phyloP scores from a whole-genome alignment of 2,113 vertebrate species.

The Xenus cinereus region DNA sequence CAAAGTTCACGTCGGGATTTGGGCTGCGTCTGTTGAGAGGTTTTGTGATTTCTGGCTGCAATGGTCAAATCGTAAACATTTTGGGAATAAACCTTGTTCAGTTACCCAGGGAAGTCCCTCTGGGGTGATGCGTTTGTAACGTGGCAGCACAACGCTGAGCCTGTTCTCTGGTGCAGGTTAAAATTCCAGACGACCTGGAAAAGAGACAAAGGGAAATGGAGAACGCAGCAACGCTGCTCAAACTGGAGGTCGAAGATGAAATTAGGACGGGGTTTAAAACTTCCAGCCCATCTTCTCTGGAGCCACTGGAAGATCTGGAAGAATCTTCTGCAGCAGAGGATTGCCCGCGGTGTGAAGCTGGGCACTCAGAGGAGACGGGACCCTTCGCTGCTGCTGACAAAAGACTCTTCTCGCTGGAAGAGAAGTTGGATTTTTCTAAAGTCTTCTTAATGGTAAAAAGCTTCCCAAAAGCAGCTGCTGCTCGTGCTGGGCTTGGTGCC shows the following conservation, averaged over 20 bases:
- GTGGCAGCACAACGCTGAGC: not conserved
- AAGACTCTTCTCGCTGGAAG: constrained; percentile 6
- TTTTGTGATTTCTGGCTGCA: not conserved
- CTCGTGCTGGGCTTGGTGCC: fast-evolving
- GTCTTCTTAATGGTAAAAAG: constrained; percentile 65
- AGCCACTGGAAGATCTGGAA: constrained; percentile 6
- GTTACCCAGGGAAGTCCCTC: not conserved
- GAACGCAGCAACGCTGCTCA: constrained; percentile 67
- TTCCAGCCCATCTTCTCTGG: constrained; percentile 46
- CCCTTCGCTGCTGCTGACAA: constrained; percentile 30
- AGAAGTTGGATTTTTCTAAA: constrained; percentile 63
- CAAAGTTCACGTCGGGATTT: too few species aligned
- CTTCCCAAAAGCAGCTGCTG: not conserved
- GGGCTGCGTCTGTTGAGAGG: not conserved
- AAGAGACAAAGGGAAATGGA: constrained; percentile 70
- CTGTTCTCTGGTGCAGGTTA: constrained; percentile 59
- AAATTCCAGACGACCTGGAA: constrained; percentile 66
- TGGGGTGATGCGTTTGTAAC: not conserved
- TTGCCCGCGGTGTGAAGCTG: constrained; percentile 4
- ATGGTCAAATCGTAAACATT: fast-evolving
- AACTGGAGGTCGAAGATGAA: constrained; percentile 76
- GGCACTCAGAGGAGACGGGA: constrained; percentile 64
- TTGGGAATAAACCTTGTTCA: not conserved
- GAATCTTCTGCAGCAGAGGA: constrained; percentile 9
- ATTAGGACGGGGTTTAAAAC: constrained; percentile 67